These are phyloP conservation scores for Ranitomeya imitator DNA, from an alignment of 2,113 vertebrate species.

Conservation along the genomic window DNA sequence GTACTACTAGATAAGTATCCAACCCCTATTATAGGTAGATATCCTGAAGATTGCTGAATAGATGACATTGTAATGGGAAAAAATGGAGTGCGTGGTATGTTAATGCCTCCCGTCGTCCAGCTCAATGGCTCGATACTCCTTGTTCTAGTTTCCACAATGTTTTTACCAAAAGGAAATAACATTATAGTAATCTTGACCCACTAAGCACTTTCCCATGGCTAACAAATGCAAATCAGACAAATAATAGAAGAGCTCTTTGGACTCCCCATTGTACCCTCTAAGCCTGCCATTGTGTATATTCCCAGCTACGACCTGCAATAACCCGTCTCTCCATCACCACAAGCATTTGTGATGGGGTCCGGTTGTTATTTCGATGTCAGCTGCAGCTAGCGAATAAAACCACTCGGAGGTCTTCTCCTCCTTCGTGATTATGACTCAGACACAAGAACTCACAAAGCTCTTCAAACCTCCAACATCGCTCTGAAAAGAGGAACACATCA, in stretches of 20 bases:
- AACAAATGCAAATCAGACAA: background rate
- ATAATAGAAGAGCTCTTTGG: background rate
- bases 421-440: background rate
- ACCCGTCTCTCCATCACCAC: background rate
- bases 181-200: slow-evolving; percentile 4
- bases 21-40: background rate
- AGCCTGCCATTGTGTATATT: background rate
- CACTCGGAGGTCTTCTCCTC: background rate
- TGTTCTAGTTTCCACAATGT: slow-evolving; percentile 1
- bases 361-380: background rate
- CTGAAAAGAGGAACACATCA: slow-evolving; percentile 34
- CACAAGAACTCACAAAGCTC: slow-evolving; percentile 9
- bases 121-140: background rate
- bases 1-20: no score
- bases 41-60: background rate
- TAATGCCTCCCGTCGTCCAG: background rate
- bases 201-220: background rate
- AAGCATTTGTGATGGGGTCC: background rate
- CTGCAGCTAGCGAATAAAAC: background rate
- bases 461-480: slow-evolving; percentile 6
- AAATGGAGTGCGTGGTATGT: background rate
- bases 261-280: slow-evolving; percentile 7
- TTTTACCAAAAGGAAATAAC: background rate
- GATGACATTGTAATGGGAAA: background rate
- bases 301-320: slow-evolving; percentile 3